These are phyloP conservation scores for Maniola jurtina DNA, from an alignment of 1,140 invertebrate genomes.

Conservation along the genomic window DNA sequence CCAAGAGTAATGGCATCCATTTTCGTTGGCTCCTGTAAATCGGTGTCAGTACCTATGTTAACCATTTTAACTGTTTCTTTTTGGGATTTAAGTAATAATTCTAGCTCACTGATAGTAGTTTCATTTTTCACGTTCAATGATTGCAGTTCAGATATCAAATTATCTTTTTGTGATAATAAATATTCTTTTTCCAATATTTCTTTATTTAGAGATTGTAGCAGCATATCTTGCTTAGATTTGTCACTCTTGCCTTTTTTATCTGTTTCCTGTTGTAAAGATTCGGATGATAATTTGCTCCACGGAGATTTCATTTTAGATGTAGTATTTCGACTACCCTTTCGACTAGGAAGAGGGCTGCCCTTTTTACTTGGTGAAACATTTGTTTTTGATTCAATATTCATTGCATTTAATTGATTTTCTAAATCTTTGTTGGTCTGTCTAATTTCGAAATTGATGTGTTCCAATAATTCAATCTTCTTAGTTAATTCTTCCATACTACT, in stretches of 20 bases:
- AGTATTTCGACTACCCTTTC: conserved; percentile 63
- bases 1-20: conserved; percentile 17
- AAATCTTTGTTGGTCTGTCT: conserved; percentile 78
- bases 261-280: conserved; percentile 53
- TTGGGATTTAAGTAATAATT: conserved; percentile 29
- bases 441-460: conserved; percentile 78
- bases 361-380: conserved; percentile 49
- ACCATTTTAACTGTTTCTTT: conserved; percentile 32
- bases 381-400: conserved; percentile 50
- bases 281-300: conserved; percentile 64
- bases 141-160: conserved; percentile 50
- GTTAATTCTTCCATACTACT: conserved; percentile 70
- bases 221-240: conserved; percentile 52
- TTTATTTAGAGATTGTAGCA: conserved; percentile 73
- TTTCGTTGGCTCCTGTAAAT: conserved; percentile 45
- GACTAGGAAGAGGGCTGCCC: conserved; percentile 53
- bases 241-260: conserved; percentile 65
- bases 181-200: conserved; percentile 75
- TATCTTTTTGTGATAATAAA: conserved; percentile 63
- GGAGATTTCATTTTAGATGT: conserved; percentile 64
- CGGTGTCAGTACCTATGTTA: conserved; percentile 44
- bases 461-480: conserved; percentile 74
- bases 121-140: conserved; percentile 44
- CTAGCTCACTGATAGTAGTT: conserved; percentile 41
- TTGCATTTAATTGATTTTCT: conserved; percentile 75